phyloP scores from a whole-genome alignment of 2,113 vertebrate genomes.

The Rana temporaria region DNA sequence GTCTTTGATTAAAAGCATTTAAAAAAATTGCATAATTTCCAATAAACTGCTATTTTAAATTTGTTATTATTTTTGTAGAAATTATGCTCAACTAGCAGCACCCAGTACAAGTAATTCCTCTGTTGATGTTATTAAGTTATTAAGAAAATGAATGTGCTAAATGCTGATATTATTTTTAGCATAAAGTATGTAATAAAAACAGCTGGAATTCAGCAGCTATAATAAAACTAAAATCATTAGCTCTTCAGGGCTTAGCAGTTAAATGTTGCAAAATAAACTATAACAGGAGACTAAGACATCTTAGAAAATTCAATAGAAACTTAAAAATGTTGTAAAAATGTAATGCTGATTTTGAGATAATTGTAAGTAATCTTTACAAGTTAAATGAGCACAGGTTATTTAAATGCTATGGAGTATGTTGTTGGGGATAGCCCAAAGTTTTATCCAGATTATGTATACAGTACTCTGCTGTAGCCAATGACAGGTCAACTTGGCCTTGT shows the following conservation, averaged over 20 bases:
- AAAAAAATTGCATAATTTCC: not conserved
- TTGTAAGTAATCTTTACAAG: too few species aligned
- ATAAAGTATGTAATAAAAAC: constrained; percentile 37
- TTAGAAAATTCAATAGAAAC: not conserved
- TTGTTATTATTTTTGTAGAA: not conserved
- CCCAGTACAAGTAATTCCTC: not conserved
- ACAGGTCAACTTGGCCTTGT: too few species aligned
- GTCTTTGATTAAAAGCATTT: not conserved
- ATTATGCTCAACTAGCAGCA: not conserved
- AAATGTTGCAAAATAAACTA: constrained; percentile 13
- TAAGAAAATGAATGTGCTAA: constrained; percentile 16
- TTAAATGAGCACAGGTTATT: too few species aligned
- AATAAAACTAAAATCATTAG: constrained; percentile 26
- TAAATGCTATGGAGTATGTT: too few species aligned
- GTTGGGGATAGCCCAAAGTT: too few species aligned
- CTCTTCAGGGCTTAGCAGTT: constrained; percentile 20
- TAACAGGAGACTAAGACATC: not conserved
- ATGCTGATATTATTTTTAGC: constrained; percentile 30
- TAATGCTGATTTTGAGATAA: too few species aligned
- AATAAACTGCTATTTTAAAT: not conserved
- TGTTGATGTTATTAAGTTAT: constrained; percentile 35
- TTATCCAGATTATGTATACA: too few species aligned
- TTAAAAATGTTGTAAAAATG: too few species aligned
- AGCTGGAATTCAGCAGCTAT: constrained; percentile 32
- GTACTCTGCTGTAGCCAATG: too few species aligned